phyloP scores from a whole-genome alignment of 1,140 invertebrate genomes.

The Euura saliciscinereae region DNA sequence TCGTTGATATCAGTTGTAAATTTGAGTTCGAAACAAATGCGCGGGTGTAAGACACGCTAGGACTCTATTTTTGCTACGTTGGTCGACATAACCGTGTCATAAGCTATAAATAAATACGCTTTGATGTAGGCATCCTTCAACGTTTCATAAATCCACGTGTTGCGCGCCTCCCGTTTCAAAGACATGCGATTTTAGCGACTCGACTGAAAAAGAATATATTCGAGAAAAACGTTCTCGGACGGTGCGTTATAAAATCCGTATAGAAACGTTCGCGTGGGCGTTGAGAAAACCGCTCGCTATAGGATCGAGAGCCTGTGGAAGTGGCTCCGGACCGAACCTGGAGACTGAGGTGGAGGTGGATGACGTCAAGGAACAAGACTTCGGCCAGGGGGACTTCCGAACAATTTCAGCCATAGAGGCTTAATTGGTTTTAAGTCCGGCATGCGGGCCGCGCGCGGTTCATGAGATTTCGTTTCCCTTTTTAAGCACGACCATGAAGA shows the following conservation, averaged over 20 bases:
- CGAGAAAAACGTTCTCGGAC: neutral
- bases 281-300: neutral
- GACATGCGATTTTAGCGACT: neutral
- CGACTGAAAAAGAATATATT: too few relatives aligned
- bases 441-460: neutral
- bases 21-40: neutral
- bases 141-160: neutral
- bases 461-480: too few relatives aligned
- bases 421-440: conserved; percentile 5
- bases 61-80: neutral
- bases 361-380: neutral
- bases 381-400: neutral
- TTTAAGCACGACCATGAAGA: too few relatives aligned
- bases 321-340: neutral
- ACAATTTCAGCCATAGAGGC: neutral
- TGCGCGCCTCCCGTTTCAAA: neutral
- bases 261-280: neutral
- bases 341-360: neutral
- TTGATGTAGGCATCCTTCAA: conserved; percentile 7
- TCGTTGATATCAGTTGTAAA: too few relatives aligned
- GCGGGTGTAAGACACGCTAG: neutral
- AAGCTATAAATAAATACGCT: neutral
- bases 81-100: conserved; percentile 4
- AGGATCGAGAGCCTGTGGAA: too few relatives aligned
- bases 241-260: too few relatives aligned